Percentiles rank a stretch among this genome's conserved stretches.
Evolutionary conservation across 1,140 invertebrate species (phyloP).

Genomic region (Cyclina sinensis): DNA sequence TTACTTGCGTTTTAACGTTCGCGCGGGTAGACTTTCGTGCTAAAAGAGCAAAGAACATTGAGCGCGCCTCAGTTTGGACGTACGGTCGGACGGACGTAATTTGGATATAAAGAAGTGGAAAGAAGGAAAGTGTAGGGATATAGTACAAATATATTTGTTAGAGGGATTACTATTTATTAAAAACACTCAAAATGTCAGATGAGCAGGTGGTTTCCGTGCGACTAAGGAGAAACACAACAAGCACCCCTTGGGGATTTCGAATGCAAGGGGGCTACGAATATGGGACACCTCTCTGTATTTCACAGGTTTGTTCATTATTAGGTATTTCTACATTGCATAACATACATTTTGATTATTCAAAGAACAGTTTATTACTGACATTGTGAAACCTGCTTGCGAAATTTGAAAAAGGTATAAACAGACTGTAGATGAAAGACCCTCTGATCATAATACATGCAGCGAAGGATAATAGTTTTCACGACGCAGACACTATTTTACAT

Average conservation of each 20-base stretch:
- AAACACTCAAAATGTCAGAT: not conserved
- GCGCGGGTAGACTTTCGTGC: constrained; percentile 30
- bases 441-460: too few species aligned
- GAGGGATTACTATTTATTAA: constrained; percentile 6
- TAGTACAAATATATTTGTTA: not conserved
- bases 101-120: constrained; percentile 33
- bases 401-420: too few species aligned
- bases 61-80: constrained; percentile 41
- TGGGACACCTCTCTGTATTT: constrained; percentile 91
- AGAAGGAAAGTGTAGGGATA: not conserved
- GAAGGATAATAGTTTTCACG: too few species aligned
- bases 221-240: constrained; percentile 75
- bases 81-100: constrained; percentile 37
- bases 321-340: not conserved
- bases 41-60: not conserved
- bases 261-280: constrained; percentile 96
- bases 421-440: too few species aligned
- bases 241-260: constrained; percentile 94
- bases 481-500: too few species aligned
- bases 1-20: constrained; percentile 1
- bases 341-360: not conserved
- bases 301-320: constrained; percentile 72
- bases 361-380: not conserved
- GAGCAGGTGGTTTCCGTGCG: constrained; percentile 65
- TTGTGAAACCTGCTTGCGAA: not conserved